A percentile compares a stretch with the other conserved stretches of the same genome.
Evolutionary conservation across 2,888 invertebrate species (phyloP).

Genomic region (Geotrupes spiniger): DNA sequence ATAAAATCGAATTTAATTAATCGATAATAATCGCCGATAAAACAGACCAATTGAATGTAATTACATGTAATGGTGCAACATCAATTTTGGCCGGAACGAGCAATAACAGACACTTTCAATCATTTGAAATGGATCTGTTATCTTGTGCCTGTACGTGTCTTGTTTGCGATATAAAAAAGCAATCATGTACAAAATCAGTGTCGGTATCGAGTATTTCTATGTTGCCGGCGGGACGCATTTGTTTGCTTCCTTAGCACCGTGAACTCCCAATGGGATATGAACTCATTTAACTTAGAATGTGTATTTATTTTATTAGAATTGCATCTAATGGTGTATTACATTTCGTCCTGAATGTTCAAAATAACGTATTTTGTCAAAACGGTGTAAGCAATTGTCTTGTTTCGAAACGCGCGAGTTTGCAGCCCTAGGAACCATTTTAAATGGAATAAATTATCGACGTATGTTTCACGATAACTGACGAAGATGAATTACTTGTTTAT

Average conservation of each 20-base stretch:
- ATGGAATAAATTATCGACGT: too few species aligned
- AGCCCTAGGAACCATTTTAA: too few species aligned
- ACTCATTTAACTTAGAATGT: conserved; percentile 54
- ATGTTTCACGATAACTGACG: too few species aligned
- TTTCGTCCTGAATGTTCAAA: conserved; percentile 32
- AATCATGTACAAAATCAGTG: conserved; percentile 53
- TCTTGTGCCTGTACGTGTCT: conserved; percentile 51
- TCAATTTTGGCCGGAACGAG: conserved; percentile 49
- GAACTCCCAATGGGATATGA: conserved; percentile 48
- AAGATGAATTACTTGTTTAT: too few species aligned
- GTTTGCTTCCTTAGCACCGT: conserved; percentile 44
- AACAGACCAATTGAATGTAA: conserved; percentile 7
- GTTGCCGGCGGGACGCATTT: conserved; percentile 53
- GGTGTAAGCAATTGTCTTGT: too few species aligned
- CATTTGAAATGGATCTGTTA: conserved; percentile 50
- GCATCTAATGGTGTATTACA: conserved; percentile 49
- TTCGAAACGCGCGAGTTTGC: too few species aligned
- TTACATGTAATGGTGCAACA: conserved; percentile 41
- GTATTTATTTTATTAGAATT: conserved; percentile 52
- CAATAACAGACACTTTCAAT: conserved; percentile 49
- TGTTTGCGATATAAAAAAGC: conserved; percentile 52
- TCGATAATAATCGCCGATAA: not conserved
- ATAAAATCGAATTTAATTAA: too few species aligned
- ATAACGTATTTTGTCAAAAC: conserved; percentile 19
- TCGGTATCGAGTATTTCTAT: conserved; percentile 51